phyloP scores from a whole-genome alignment of 2,888 invertebrate genomes.

The Stomorhina lunata region DNA sequence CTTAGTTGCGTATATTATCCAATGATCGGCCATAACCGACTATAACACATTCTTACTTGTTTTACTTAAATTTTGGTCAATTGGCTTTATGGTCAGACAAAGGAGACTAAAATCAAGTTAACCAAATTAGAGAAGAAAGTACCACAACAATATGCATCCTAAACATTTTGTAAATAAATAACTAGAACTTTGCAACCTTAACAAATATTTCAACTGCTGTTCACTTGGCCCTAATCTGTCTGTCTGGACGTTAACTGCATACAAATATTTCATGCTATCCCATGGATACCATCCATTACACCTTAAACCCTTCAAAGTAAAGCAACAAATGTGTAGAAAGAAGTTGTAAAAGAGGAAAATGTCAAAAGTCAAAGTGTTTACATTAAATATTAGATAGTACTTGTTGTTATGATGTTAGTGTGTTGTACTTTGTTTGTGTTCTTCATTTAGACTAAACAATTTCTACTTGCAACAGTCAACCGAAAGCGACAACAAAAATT shows the following conservation, averaged over 20 bases:
- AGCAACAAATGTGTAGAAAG: neutral
- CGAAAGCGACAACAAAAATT: conserved; percentile 3
- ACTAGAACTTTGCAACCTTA: conserved; percentile 9
- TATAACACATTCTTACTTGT: no score
- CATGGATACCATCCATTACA: conserved; percentile 27
- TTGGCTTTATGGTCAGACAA: neutral
- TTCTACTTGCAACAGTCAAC: conserved; percentile 15
- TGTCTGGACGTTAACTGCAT: neutral
- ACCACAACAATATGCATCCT: neutral
- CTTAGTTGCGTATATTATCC: no score
- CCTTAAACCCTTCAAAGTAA: conserved; percentile 17
- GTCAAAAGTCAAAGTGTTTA: conserved; percentile 66
- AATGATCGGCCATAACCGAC: no score
- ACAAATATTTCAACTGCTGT: conserved; percentile 26
- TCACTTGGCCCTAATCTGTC: neutral
- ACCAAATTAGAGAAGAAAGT: neutral
- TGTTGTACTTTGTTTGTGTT: conserved; percentile 16
- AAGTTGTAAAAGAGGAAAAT: conserved; percentile 29
- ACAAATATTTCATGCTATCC: no score
- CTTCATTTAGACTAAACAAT: neutral
- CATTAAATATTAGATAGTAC: conserved; percentile 63
- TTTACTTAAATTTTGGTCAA: conserved; percentile 25
- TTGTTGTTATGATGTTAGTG: conserved; percentile 46
- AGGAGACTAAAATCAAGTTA: neutral
- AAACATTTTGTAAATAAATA: neutral